Evolutionary conservation across 30 jellyfish, hydroid and myxozoan species (phyloP), one percentile per base, ranked within the genome.

Genomic region (Morbakka virulenta): DNA sequence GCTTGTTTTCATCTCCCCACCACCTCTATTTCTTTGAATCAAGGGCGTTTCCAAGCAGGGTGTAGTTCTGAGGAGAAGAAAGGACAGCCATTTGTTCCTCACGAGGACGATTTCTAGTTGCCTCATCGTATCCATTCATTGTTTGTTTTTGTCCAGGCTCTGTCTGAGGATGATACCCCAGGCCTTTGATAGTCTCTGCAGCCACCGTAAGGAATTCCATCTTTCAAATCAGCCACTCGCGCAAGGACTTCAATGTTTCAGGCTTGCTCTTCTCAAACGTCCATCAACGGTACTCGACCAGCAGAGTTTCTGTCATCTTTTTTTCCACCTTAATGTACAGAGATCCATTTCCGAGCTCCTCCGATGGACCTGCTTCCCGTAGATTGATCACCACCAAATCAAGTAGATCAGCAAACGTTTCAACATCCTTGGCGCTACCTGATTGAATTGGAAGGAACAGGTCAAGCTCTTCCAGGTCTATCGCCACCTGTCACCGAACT

Each of bases 281-380:
- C 57, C 57, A 17, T 41, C 57, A 6, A 9, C 17, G 57, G 17
- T 41, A 41, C 57, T 9, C 13, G 17, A 17, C 17, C 9, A 41
- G 9, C 57, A 41, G 9, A 6, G 57, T 9, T 17, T 41, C 57
- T 41, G 57, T 9, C 57, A 41, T 6, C 57, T 6, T 41, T 17
- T 17, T 41, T 17, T 6, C 9, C 57, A 6, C 57, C 17, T 17
- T 76, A 30, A 53, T 35, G 76, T 75, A 75, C 52, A 85, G 81
- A 35, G 91, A 66, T 34, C 88, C 94, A 71, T 64, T 68, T 22
- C 96, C 89, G 52, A 87, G 72, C 63, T 87, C 89, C 53, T 67
- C 94, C 13, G 57, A 62, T 0, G n/a, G n/a, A n/a, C 57, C 57
- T 6, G 57, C 57, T 17, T 41, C 57, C 17, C 17, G 57, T 41